phyloP scores from a whole-genome alignment of 2,797 vertebrate genomes.

The Borostomias antarcticus region DNA sequence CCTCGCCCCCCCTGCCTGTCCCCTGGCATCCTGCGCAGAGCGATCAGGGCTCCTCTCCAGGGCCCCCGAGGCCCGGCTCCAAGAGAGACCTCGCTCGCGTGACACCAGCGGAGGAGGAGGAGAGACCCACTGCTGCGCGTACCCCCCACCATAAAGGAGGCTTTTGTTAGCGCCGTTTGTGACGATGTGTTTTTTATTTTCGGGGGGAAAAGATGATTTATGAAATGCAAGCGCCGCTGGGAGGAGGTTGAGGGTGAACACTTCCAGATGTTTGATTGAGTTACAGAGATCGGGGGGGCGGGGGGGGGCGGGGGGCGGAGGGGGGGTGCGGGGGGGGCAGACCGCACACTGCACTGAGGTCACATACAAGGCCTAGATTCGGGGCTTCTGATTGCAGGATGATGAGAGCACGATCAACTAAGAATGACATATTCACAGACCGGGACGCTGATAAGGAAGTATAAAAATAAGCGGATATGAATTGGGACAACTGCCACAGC shows the following conservation, averaged over 20 bases:
- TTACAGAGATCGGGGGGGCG: conserved; percentile 45
- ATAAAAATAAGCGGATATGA: no score
- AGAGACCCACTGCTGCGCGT: no score
- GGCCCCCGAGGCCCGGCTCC: neutral
- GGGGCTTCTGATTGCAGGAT: conserved; percentile 36
- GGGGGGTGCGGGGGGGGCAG: neutral
- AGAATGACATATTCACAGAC: no score
- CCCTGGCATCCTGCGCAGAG: conserved; percentile 24
- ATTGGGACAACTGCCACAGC: no score
- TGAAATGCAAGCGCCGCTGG: conserved; percentile 59
- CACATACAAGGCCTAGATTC: conserved; percentile 25
- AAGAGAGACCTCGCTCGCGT: no score
- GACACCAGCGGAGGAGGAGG: no score
- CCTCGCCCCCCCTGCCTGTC: neutral
- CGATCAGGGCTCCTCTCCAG: conserved; percentile 20
- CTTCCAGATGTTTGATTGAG: conserved; percentile 74
- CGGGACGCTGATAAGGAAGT: no score
- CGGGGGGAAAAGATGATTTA: conserved; percentile 62
- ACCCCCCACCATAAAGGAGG: conserved; percentile 42
- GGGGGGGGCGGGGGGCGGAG: conserved; percentile 36
- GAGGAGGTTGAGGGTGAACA: conserved; percentile 38
- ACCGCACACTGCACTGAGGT: conserved; percentile 47
- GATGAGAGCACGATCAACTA: no score
- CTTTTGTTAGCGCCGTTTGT: no score
- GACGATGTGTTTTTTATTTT: conserved; percentile 61